These are phyloP conservation scores for Mungos mungo DNA, from an alignment of 2,113 vertebrate species.

Conservation along the genomic window DNA sequence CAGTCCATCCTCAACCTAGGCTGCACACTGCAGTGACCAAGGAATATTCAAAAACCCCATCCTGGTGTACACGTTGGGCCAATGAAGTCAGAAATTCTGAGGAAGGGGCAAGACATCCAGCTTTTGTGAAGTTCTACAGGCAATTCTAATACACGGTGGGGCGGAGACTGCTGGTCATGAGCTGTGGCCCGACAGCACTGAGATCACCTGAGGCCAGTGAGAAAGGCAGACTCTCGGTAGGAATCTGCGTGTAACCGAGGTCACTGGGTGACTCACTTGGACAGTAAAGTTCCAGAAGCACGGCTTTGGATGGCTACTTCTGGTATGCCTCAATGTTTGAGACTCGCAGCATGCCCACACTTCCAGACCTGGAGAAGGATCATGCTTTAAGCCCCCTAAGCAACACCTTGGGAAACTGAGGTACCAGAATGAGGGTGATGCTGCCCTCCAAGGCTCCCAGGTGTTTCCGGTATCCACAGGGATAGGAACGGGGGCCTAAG, in stretches of 20 bases:
- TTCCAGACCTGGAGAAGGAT: no score
- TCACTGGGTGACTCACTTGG: neutral
- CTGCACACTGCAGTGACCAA: neutral
- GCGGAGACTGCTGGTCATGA: neutral
- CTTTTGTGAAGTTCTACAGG: neutral
- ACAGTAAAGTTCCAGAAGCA: neutral
- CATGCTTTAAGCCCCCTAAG: neutral
- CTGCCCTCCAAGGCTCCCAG: neutral
- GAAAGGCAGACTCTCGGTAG: neutral
- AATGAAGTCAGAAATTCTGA: neutral
- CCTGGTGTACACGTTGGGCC: neutral
- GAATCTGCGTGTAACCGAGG: neutral
- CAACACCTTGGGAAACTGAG: neutral
- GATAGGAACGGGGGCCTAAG: rapidly evolving
- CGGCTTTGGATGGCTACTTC: rapidly evolving
- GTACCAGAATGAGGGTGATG: neutral
- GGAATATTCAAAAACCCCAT: neutral
- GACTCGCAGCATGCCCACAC: neutral
- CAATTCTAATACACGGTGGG: neutral
- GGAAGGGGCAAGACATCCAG: no score
- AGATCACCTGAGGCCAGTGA: neutral
- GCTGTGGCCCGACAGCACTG: rapidly evolving
- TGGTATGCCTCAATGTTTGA: rapidly evolving
- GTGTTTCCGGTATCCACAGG: neutral
- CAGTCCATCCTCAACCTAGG: neutral